These are phyloP conservation scores for Astreopora myriophthalma DNA, from an alignment of 64 coral and sea anemone species.

Conservation along the genomic window DNA sequence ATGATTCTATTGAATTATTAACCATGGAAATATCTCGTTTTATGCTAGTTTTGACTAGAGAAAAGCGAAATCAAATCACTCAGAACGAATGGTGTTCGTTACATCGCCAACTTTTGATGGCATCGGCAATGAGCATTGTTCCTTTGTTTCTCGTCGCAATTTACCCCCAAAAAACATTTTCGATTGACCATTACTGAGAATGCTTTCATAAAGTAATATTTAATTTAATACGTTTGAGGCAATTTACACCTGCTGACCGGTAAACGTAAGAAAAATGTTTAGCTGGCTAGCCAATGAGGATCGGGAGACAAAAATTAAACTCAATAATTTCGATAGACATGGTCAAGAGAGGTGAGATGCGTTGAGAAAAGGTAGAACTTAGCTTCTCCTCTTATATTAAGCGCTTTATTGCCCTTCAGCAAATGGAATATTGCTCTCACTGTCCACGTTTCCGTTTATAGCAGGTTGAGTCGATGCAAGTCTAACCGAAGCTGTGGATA, in stretches of 20 bases:
- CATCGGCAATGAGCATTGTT: not conserved
- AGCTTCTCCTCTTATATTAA: not conserved
- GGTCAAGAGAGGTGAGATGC: not conserved
- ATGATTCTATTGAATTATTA: conserved; percentile 23
- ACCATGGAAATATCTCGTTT: not conserved
- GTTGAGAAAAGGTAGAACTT: not conserved
- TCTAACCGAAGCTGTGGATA: not conserved
- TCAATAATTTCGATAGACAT: not conserved
- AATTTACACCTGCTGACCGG: conserved; percentile 11
- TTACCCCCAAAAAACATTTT: not conserved
- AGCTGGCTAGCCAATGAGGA: not conserved
- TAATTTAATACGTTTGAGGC: conserved; percentile 30
- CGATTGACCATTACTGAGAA: conserved; percentile 15
- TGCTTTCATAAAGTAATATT: not conserved
- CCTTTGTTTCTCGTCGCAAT: not conserved
- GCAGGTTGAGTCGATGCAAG: not conserved
- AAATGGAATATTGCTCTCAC: not conserved
- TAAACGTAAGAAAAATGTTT: not conserved
- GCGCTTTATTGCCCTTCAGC: not conserved
- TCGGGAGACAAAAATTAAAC: not conserved
- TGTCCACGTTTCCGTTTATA: not conserved
- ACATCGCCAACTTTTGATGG: not conserved
- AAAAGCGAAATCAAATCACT: not conserved
- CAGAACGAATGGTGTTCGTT: not conserved
- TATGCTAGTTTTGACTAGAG: not conserved